Conservation (phyloP, 2,797 vertebrate species). For the Paramormyrops hopkinsi region DNA sequence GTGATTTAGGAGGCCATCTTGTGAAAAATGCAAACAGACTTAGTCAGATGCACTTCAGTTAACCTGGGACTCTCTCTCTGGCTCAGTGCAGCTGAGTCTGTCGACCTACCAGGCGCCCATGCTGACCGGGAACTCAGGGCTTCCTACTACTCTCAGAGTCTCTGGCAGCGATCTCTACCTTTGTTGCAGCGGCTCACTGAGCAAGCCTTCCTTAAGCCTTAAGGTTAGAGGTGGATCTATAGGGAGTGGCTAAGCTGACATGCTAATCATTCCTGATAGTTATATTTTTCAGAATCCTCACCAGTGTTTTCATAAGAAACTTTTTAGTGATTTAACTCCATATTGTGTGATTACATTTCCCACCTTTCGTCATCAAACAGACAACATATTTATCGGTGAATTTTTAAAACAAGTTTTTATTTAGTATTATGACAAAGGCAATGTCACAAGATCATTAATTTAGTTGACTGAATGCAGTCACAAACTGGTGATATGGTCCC, state of each 20-base stretch:
- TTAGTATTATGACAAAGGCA: neutral
- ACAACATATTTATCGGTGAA: neutral
- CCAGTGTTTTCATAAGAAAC: neutral
- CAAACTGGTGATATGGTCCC: neutral
- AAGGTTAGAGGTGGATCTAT: constrained; percentile 46
- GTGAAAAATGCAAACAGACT: neutral
- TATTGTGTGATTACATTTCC: neutral
- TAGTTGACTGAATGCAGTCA: neutral
- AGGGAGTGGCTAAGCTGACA: neutral
- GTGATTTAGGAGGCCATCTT: neutral
- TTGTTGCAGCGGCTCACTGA: constrained; percentile 34
- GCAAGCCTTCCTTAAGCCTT: constrained; percentile 41
- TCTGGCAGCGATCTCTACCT: constrained; percentile 47
- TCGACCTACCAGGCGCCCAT: constrained; percentile 39
- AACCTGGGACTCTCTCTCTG: constrained; percentile 22
- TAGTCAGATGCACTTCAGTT: neutral
- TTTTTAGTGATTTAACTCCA: neutral
- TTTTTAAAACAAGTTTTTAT: neutral
- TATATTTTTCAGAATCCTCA: neutral
- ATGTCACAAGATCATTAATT: neutral
- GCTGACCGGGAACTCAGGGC: neutral
- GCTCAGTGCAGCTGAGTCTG: constrained; percentile 52
- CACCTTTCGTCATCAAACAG: neutral
- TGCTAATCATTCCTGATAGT: neutral
- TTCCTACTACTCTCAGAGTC: constrained; percentile 50